phyloP scores from a whole-genome alignment of 2,113 vertebrate species.

The Pseudorectes ferrugineus region DNA sequence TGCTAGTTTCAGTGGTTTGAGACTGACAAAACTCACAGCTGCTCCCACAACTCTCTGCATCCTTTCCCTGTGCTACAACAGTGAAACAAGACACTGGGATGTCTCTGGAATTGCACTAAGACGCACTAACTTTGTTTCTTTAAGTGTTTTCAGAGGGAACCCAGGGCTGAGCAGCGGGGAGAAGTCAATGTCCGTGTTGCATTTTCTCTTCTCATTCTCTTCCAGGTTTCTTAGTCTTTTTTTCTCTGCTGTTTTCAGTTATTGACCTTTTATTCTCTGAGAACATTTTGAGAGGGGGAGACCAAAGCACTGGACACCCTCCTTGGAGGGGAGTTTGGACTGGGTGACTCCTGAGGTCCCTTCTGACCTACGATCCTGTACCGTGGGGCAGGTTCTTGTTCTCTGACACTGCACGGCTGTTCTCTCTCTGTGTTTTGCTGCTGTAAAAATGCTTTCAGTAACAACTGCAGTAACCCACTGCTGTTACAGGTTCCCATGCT shows the following conservation, averaged over 20 bases:
- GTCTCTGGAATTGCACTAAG: not conserved
- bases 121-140: rapidly evolving
- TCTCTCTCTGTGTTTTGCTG: not conserved
- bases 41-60: not conserved
- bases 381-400: rapidly evolving
- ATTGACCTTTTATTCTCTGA: not conserved
- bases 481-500: not conserved
- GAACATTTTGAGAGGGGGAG: not conserved
- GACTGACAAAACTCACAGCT: not conserved
- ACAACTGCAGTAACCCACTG: rapidly evolving
- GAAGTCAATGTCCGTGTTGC: not conserved
- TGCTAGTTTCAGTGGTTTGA: not conserved
- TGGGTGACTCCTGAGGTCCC: not conserved
- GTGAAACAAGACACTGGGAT: rapidly evolving
- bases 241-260: not conserved
- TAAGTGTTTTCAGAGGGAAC: not conserved
- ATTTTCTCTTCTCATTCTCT: not conserved
- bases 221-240: not conserved
- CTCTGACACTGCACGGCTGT: rapidly evolving
- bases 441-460: not conserved
- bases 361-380: rapidly evolving
- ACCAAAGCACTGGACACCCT: not conserved
- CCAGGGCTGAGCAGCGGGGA: not conserved
- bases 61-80: not conserved
- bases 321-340: not conserved